Conservation (phyloP, 2,113 vertebrate species). For the Oxygymnocypris stewartii region DNA sequence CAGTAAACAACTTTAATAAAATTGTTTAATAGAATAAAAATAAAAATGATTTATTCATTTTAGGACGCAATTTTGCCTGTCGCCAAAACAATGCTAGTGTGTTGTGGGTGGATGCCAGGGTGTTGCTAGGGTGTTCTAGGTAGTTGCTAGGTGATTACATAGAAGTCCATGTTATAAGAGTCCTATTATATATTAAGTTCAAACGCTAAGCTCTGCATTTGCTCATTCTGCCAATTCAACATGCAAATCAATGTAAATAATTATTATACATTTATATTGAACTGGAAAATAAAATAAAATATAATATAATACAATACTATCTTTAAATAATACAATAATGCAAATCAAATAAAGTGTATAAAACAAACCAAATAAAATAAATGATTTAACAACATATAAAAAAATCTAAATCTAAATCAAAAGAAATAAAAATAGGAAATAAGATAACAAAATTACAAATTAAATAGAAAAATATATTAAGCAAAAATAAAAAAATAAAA, state of each 20-base stretch:
- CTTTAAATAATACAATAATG: not conserved
- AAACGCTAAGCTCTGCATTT: not conserved
- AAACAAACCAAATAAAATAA: not conserved
- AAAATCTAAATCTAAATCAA: not conserved
- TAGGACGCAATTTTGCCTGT: not conserved
- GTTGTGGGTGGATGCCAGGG: not conserved
- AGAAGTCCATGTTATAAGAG: too few relatives aligned
- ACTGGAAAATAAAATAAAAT: not conserved
- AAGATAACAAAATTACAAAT: too few relatives aligned
- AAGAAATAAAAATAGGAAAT: not conserved
- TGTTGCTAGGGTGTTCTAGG: not conserved
- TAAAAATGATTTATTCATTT: not conserved
- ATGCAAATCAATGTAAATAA: not conserved
- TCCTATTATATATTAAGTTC: too few relatives aligned
- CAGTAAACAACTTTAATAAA: not conserved
- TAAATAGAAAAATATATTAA: too few relatives aligned
- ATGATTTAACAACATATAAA: not conserved
- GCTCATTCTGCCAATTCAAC: not conserved
- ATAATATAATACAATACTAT: not conserved
- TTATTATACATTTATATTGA: not conserved
- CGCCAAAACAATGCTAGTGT: not conserved
- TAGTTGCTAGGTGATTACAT: not conserved
- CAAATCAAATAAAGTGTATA: too few relatives aligned
- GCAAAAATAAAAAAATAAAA: not conserved
- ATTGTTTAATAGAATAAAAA: not conserved